These are phyloP conservation scores for Drosophila gaucha DNA, from an alignment of 2,888 invertebrate genomes.

Conservation along the genomic window DNA sequence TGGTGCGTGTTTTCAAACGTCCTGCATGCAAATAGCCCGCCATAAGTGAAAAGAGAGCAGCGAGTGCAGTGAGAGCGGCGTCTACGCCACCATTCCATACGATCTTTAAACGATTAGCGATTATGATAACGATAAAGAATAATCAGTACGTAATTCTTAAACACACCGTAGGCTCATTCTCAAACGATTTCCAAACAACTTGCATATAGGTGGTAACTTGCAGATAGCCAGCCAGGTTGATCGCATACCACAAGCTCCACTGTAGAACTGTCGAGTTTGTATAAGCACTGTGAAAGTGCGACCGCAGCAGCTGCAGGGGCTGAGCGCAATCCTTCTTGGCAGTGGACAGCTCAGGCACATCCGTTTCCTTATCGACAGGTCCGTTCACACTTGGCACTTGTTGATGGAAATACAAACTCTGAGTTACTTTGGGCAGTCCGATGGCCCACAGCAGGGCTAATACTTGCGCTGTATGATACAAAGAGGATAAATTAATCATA, in stretches of 20 bases:
- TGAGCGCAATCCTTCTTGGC: conserved; percentile 1
- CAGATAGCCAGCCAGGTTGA: conserved; percentile 89
- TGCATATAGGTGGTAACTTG: conserved; percentile 90
- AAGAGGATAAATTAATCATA: background rate
- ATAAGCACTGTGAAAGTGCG: conserved; percentile 87
- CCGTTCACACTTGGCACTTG: conserved; percentile 10
- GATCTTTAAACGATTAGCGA: conserved; percentile 52
- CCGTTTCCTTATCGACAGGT: background rate
- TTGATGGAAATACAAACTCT: conserved; percentile 88
- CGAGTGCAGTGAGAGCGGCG: conserved; percentile 89
- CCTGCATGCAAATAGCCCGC: conserved; percentile 85
- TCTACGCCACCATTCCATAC: conserved; percentile 92
- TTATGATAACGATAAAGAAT: background rate
- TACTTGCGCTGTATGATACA: conserved; percentile 85
- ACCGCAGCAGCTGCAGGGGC: conserved; percentile 85
- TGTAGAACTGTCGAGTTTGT: conserved; percentile 87
- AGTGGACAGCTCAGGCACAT: background rate
- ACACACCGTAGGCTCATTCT: conserved; percentile 81
- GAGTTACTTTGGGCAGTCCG: conserved; percentile 87
- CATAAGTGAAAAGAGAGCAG: conserved; percentile 87
- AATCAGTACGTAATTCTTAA: background rate
- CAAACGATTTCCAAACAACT: conserved; percentile 88
- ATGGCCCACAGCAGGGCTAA: conserved; percentile 88
- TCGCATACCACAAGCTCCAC: conserved; percentile 92
- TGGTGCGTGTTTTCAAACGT: conserved; percentile 81